A percentile compares a stretch with the other conserved stretches of the same genome.
phyloP scores from a whole-genome alignment of 2,113 vertebrate species.

The Proteles cristata region DNA sequence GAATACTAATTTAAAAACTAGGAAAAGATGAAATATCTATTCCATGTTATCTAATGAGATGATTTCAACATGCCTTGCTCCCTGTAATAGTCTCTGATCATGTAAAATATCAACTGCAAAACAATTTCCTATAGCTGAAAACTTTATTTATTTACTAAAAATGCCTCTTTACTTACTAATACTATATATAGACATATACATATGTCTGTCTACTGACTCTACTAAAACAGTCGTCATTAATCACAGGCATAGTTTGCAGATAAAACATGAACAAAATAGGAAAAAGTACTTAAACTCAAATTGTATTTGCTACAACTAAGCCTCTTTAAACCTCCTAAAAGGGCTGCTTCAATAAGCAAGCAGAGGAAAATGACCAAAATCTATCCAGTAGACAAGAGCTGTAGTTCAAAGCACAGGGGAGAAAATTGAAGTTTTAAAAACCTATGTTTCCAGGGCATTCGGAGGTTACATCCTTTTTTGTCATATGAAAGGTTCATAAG shows the following conservation, averaged over 20 bases:
- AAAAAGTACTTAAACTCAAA: not conserved
- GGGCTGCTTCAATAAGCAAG: not conserved
- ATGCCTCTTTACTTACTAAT: not conserved
- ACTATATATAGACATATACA: not conserved
- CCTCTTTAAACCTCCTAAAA: not conserved
- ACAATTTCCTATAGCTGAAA: not conserved
- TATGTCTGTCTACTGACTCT: not conserved
- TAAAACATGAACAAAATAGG: not conserved
- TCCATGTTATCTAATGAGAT: not conserved
- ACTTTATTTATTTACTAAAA: not conserved
- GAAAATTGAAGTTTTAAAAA: not conserved
- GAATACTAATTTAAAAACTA: not conserved
- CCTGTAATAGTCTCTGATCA: not conserved
- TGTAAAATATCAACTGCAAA: not conserved
- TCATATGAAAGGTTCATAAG: not conserved
- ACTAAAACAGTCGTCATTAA: not conserved
- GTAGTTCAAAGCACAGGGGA: not conserved
- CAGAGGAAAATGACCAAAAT: not conserved
- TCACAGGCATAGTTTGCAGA: not conserved
- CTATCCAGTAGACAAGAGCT: not conserved
- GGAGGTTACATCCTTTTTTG: not conserved
- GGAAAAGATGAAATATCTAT: conserved; percentile 19
- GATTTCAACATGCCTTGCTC: not conserved
- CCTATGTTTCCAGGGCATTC: not conserved
- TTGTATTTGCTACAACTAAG: not conserved